Percentiles rank a stretch among this genome's conserved stretches.
phyloP scores from a whole-genome alignment of 2,113 vertebrate species.

The Tetrao urogallus region DNA sequence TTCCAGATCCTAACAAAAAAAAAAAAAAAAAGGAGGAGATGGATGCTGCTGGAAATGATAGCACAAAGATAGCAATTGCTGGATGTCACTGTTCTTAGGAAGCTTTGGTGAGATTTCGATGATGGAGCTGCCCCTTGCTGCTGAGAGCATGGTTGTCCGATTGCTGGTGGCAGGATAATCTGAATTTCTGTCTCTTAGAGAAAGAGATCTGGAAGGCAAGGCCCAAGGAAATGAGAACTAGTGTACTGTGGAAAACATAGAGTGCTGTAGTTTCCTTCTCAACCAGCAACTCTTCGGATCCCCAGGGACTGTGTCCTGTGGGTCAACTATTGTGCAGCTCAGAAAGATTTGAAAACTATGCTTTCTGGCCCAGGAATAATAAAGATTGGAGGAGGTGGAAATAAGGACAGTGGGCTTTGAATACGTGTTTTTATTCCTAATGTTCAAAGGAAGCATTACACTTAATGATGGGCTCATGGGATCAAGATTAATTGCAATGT shows the following conservation, averaged over 20 bases:
- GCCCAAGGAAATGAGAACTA: background rate
- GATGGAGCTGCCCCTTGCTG: background rate
- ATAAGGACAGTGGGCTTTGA: background rate
- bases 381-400: background rate
- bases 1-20: background rate
- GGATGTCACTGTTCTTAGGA: background rate
- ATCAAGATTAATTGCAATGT: background rate
- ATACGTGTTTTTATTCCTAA: background rate
- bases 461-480: background rate
- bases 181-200: background rate
- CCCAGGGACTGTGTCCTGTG: rapidly evolving
- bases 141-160: background rate
- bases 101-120: background rate
- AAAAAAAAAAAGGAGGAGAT: background rate
- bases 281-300: rapidly evolving
- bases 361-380: background rate
- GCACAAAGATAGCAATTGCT: background rate
- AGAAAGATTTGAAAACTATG: background rate
- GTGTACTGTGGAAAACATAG: background rate
- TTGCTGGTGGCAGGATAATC: background rate
- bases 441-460: background rate
- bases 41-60: background rate
- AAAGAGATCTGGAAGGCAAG: background rate
- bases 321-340: background rate
- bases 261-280: background rate